A percentile compares a stretch with the other conserved stretches of the same genome.
Conservation (phyloP, 2,888 invertebrate species). For the Cylloceria caligata region DNA sequence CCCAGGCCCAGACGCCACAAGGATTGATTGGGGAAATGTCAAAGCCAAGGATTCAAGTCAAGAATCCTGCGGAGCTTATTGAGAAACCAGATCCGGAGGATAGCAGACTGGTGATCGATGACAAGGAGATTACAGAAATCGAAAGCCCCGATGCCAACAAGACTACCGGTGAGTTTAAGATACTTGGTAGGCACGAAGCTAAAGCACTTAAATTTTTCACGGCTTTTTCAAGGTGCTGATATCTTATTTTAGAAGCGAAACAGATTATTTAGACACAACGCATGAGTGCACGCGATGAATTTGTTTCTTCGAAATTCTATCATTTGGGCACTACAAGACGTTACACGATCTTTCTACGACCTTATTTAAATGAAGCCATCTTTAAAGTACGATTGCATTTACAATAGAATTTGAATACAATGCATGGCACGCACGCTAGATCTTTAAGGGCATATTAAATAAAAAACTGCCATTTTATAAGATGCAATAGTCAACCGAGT, state of each 20-base stretch:
- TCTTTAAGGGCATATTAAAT: background rate
- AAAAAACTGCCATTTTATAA: background rate
- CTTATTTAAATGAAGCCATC: background rate
- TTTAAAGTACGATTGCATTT: background rate
- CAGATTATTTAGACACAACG: constrained; percentile 11
- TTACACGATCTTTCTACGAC: background rate
- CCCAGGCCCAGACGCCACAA: constrained; percentile 66
- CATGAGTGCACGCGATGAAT: constrained; percentile 59
- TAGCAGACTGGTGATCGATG: constrained; percentile 76
- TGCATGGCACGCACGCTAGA: constrained; percentile 15
- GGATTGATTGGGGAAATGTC: constrained; percentile 68
- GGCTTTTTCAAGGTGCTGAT: constrained; percentile 8
- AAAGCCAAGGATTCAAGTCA: constrained; percentile 83
- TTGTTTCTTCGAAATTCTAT: background rate
- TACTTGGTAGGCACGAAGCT: constrained; percentile 69
- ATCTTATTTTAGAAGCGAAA: background rate
- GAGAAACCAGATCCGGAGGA: constrained; percentile 78
- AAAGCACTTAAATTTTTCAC: constrained; percentile 67
- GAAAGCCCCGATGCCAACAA: constrained; percentile 80
- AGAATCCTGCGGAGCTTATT: constrained; percentile 82
- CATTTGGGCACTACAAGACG: background rate
- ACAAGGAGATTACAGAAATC: constrained; percentile 77
- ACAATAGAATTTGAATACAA: background rate
- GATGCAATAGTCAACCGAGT: too few relatives aligned
- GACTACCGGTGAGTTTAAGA: constrained; percentile 81